phyloP scores from a whole-genome alignment of 2,888 invertebrate species.

The Augiades crinisus region DNA sequence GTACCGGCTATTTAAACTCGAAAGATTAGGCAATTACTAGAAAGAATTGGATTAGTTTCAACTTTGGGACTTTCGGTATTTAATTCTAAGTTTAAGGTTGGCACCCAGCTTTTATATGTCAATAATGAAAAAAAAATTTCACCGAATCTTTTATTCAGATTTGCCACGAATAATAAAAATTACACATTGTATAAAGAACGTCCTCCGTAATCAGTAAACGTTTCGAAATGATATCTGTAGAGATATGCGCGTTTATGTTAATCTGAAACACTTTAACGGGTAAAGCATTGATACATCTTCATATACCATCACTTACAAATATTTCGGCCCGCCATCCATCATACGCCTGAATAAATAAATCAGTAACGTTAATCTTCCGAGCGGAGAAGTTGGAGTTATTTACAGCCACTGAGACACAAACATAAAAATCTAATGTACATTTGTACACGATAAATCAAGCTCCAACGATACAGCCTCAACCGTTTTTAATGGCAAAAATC shows the following conservation, averaged over 20 bases:
- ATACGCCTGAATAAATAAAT: conserved; percentile 71
- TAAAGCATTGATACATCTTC: conserved; percentile 1
- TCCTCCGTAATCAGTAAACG: too few relatives aligned
- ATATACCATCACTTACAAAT: conserved; percentile 10
- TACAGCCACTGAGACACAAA: conserved; percentile 65
- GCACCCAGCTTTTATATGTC: not conserved
- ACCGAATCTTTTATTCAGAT: too few relatives aligned
- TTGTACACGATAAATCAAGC: conserved; percentile 61
- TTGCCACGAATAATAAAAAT: too few relatives aligned
- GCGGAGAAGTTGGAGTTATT: conserved; percentile 50
- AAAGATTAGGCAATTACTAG: conserved; percentile 70
- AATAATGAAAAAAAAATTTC: too few relatives aligned
- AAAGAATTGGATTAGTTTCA: conserved; percentile 50
- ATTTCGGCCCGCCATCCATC: conserved; percentile 51
- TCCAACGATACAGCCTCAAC: conserved; percentile 25
- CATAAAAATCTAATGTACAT: conserved; percentile 71
- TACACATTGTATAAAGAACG: too few relatives aligned
- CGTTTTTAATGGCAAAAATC: conserved; percentile 62
- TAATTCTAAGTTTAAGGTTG: not conserved
- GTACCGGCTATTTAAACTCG: conserved; percentile 55
- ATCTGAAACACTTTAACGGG: conserved; percentile 26
- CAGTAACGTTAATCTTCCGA: conserved; percentile 58
- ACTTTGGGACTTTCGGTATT: conserved; percentile 15
- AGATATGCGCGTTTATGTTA: too few relatives aligned
- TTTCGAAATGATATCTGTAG: too few relatives aligned